Evolutionary conservation across 1,140 invertebrate genomes (phyloP).

Genomic region (Drosophila mauritiana): DNA sequence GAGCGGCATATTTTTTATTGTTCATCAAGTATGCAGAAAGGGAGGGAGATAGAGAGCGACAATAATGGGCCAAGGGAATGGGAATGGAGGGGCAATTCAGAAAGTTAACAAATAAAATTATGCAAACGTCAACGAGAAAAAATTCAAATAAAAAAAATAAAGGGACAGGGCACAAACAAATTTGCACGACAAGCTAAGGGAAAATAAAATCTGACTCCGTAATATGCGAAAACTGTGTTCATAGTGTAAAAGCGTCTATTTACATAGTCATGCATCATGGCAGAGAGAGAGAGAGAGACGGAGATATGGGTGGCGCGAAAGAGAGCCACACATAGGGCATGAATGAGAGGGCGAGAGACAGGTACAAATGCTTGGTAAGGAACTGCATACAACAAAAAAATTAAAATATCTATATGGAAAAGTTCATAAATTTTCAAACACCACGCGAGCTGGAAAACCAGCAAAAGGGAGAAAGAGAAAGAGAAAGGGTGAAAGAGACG

Average conservation of each 20-base stretch:
- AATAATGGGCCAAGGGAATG: conserved; percentile 20
- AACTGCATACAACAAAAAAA: conserved; percentile 33
- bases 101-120: conserved; percentile 79
- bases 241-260: conserved; percentile 80
- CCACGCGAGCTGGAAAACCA: conserved; percentile 40
- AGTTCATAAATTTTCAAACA: conserved; percentile 76
- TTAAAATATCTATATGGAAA: conserved; percentile 62
- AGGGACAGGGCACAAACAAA: conserved; percentile 30
- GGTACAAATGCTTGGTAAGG: conserved; percentile 18
- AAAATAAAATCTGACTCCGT: conserved; percentile 53
- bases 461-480: neutral
- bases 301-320: neutral
- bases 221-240: conserved; percentile 72
- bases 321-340: neutral
- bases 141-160: conserved; percentile 13
- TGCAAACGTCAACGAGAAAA: conserved; percentile 49
- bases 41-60: neutral
- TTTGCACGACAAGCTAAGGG: conserved; percentile 24
- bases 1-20: conserved; percentile 31
- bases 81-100: conserved; percentile 35
- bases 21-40: conserved; percentile 39
- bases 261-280: conserved; percentile 78
- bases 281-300: neutral
- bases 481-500: neutral
- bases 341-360: neutral